Conservation (phyloP, 2,113 vertebrate genomes). For the Choloepus hoffmanni region DNA sequence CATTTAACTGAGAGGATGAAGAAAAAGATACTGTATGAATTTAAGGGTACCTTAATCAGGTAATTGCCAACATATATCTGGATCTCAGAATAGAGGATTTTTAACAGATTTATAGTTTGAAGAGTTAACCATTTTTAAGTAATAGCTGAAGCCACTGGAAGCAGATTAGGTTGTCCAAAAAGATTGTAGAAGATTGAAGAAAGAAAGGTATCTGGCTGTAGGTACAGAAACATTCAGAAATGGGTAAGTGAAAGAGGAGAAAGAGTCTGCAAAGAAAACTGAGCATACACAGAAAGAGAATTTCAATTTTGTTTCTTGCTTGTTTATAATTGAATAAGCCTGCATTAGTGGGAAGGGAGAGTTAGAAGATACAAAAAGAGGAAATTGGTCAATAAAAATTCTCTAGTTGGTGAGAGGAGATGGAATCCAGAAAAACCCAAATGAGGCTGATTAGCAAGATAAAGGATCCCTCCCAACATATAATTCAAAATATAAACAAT, state of each 20-base stretch:
- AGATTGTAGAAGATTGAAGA: neutral
- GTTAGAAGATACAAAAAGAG: neutral
- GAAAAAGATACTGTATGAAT: neutral
- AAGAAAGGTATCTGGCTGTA: neutral
- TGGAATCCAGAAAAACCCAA: neutral
- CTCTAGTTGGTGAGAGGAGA: neutral
- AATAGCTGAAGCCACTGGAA: neutral
- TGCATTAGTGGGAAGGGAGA: neutral
- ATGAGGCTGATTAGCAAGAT: neutral
- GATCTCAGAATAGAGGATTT: neutral
- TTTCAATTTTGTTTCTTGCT: neutral
- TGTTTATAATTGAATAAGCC: neutral
- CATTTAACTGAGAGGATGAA: neutral
- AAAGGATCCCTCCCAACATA: neutral
- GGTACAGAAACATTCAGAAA: neutral
- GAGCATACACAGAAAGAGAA: neutral
- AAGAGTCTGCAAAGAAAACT: neutral
- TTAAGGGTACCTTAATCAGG: neutral
- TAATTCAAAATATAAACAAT: constrained; percentile 13
- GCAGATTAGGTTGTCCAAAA: neutral
- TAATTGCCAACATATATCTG: neutral
- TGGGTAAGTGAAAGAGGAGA: neutral
- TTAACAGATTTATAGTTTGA: neutral
- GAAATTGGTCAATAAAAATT: neutral
- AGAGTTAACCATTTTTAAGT: neutral